phyloP scores from a whole-genome alignment of 2,797 vertebrate genomes.

The Chelmon rostratus region DNA sequence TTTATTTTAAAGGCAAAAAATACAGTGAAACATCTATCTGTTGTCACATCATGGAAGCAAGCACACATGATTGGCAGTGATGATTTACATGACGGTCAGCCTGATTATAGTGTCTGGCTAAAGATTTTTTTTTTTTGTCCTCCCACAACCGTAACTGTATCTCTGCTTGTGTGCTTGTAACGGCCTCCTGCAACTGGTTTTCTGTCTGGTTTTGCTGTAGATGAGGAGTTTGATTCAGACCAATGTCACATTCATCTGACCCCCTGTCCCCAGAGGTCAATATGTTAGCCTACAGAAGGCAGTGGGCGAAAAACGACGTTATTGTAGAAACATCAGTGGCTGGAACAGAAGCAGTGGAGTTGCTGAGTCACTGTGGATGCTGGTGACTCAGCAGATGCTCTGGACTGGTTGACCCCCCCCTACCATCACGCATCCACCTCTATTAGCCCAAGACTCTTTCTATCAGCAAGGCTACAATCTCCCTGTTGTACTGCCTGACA shows the following conservation, averaged over 20 bases:
- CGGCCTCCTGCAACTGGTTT: background rate
- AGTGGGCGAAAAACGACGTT: conserved; percentile 3
- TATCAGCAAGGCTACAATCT: conserved; percentile 6
- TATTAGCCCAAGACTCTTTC: conserved; percentile 18
- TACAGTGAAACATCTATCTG: no score
- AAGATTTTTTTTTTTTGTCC: no score
- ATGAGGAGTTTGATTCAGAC: background rate
- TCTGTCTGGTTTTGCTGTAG: background rate
- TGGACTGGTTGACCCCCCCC: conserved; percentile 36
- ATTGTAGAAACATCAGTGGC: conserved; percentile 40
- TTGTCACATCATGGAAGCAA: background rate
- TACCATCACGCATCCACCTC: conserved; percentile 7
- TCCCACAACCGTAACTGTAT: background rate
- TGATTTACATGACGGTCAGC: no score
- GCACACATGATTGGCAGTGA: no score
- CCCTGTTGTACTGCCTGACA: background rate
- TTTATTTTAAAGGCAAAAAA: background rate
- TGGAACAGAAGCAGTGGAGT: conserved; percentile 27
- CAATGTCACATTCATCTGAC: conserved; percentile 28
- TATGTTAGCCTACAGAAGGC: conserved; percentile 10
- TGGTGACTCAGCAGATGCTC: conserved; percentile 64
- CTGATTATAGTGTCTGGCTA: background rate
- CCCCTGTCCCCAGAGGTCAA: background rate
- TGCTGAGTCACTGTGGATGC: conserved; percentile 63
- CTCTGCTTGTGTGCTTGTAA: background rate